These are phyloP conservation scores for Chrysomela aeneicollis DNA, from an alignment of 2,888 invertebrate genomes.

Conservation along the genomic window DNA sequence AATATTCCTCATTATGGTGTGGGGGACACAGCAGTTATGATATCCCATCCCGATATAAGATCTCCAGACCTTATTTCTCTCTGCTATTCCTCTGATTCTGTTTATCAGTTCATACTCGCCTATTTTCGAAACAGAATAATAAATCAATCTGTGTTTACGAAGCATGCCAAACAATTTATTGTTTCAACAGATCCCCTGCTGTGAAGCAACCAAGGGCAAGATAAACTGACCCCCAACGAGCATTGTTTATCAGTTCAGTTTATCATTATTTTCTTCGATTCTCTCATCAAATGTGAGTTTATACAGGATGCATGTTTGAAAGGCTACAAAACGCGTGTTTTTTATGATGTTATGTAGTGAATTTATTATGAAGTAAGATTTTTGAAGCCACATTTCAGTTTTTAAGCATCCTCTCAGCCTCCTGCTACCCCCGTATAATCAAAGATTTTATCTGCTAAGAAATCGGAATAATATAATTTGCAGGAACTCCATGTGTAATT, in stretches of 20 bases:
- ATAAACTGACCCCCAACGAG: constrained; percentile 18
- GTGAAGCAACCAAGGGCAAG: constrained; percentile 5
- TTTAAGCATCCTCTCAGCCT: no score
- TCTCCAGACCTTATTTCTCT: constrained; percentile 92
- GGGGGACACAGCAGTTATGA: constrained; percentile 96
- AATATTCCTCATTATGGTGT: constrained; percentile 93
- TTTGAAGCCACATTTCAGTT: no score
- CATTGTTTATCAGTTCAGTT: background rate
- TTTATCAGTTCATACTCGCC: constrained; percentile 92
- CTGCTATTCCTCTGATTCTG: constrained; percentile 78
- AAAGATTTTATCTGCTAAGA: no score
- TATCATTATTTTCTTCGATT: constrained; percentile 2
- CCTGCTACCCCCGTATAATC: no score
- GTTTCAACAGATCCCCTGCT: constrained; percentile 10
- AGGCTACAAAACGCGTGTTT: no score
- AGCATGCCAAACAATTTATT: background rate
- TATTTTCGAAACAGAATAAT: constrained; percentile 58
- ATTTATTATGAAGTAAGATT: no score
- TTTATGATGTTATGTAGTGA: no score
- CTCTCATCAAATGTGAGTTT: no score
- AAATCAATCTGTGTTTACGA: background rate
- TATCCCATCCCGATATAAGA: constrained; percentile 99
- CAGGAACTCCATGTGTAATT: no score
- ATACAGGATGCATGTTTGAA: no score
- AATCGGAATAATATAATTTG: no score